Evolutionary conservation across 2,888 invertebrate species (phyloP).

Genomic region (Dusona sp.): DNA sequence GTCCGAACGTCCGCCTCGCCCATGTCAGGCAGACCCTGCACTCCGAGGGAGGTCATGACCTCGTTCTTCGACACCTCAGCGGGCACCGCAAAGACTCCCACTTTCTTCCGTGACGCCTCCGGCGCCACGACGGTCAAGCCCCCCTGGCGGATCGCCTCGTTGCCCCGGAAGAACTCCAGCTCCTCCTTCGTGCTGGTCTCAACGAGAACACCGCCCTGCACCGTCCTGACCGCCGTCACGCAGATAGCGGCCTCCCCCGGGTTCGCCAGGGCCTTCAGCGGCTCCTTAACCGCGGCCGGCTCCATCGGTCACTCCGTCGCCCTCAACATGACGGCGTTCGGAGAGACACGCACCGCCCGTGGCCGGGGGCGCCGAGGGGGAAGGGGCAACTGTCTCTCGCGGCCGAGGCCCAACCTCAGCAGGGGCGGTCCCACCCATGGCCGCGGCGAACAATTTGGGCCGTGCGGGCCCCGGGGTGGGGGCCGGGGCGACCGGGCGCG

Average conservation of each 20-base stretch:
- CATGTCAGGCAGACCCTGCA: neutral
- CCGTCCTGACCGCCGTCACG: too few species aligned
- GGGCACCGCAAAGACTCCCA: constrained; percentile 8
- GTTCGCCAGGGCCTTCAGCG: constrained; percentile 4
- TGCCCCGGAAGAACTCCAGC: constrained; percentile 2
- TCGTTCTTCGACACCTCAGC: neutral
- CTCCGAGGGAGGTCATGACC: neutral
- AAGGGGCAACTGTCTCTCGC: too few species aligned
- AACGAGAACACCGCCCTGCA: too few species aligned
- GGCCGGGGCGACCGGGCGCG: neutral
- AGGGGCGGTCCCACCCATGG: too few species aligned
- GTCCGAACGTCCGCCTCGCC: neutral
- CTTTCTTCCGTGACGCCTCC: too few species aligned
- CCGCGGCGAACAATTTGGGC: too few species aligned
- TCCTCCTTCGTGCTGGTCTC: too few species aligned
- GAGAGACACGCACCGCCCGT: neutral
- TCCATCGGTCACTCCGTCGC: neutral
- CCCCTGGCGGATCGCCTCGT: neutral
- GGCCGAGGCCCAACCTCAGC: too few species aligned
- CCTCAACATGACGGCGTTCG: neutral
- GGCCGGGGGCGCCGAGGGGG: neutral
- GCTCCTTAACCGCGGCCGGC: constrained; percentile 4
- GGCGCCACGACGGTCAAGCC: neutral
- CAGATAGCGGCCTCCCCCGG: too few species aligned
- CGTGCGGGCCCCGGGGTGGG: too few species aligned